Base-by-base conservation (phyloP, 2,113 vertebrate species). In the Corythoichthys haematopterus region DNA sequence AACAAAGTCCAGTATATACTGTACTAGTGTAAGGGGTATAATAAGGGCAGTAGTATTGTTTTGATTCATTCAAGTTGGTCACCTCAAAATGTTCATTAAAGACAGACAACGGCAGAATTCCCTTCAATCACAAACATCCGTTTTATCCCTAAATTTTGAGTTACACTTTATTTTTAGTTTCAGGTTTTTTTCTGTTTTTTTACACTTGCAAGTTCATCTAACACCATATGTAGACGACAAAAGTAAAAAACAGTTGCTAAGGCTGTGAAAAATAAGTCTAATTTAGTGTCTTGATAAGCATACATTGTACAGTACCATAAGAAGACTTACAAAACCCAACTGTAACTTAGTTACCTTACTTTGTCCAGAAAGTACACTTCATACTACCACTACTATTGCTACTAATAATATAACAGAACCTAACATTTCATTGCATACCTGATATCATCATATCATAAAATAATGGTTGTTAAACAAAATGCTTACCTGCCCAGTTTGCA, bases 401-500 rank as follows among this genome's bases (percentile, higher is more conserved):
- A 28, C 20, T 51, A 51, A 51, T n/a, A n/a, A 51, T 50, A 16
- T 7, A 51, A 51, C n/a, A 16, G 8, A 2, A 16, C 16, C 15
- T 14, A 51, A 16, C 16, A 51, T 47, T 12, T 9, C 46, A 47
- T 9, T 16, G 9, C 1, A 7, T 51, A 15, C 15, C 20, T 20
- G 48, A 6, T 4, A 52, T 28, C 20, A 28, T 28, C 20, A 28
- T 28, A 28, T 28, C 20, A 28, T 28, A 28, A 28, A 8, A 15
- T 36, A 35, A 28, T 58, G 11, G 56, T 36, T 36, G 16, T 11
- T 52, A n/a, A 52, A 8, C 50, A 56, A 8, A 6, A 56, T 13
- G 68, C 81, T 88, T 71, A 92, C 90, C 81, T 85, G 84, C 52
- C 68, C 38, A 74, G 66, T 71, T 81, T 61, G 15, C 20, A 8